Base-by-base conservation (phyloP, 2,797 vertebrate species). In the Melanogrammus aeglefinus region DNA sequence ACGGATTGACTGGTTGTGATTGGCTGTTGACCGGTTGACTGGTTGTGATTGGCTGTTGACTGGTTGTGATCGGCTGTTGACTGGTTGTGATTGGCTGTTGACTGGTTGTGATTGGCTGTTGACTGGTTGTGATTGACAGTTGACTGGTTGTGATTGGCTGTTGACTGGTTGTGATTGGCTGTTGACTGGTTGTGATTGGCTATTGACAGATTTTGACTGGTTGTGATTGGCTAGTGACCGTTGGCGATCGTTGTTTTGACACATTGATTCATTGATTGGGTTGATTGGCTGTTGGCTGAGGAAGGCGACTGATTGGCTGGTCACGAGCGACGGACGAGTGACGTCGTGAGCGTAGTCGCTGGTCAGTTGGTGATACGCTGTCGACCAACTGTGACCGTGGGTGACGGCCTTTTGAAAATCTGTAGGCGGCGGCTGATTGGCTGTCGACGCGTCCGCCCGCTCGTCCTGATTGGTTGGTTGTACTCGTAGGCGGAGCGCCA, bases 401-500 rank as follows among this genome's bases (percentile, higher is more conserved):
- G 57, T 21, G 63, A 35, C n/a, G 31, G 16, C 24, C 13, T 3
- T n/a, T 73, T 73, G n/a, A 73, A n/a, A n/a, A n/a, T n/a, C 14
- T 47, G 18, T 18, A 13, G n/a, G 2, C 13, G 44, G 44, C 18
- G 3, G 44, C 29, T 9, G 63, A 75, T 5, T 82, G 36, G 75
- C n/a, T 29, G 47, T 74, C 14, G 7, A 21, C 21, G 6, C 14
- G 57, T 71, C 14, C 14, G 14, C 31, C 9, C 3, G 6, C 4
- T 77, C 74, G 41, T 18, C 77, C 76, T 78, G 24, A 57, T 21
- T 77, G 66, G 31, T 18, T 76, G 44, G 72, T 36, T 39, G 44
- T 5, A 12, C 5, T 83, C 83, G 66, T 92, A 99, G 98, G 96
- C 95, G 33, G 98, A 99, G 91, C 95, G 96, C 73, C 97, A 97